Evolutionary conservation across 2,888 invertebrate genomes (phyloP).

Genomic region (Noctua pronuba): DNA sequence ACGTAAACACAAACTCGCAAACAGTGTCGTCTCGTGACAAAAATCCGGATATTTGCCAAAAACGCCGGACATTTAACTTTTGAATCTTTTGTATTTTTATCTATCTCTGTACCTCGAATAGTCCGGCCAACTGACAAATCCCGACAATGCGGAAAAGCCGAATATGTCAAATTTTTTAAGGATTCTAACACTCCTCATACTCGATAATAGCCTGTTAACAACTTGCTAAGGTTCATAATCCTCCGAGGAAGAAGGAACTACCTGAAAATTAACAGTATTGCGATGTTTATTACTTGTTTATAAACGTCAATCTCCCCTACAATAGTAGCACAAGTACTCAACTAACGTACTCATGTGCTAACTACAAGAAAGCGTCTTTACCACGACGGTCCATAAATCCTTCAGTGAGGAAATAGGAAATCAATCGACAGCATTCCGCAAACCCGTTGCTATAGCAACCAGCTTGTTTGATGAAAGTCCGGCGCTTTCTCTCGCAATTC

Average conservation of each 20-base stretch:
- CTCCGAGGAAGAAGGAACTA: neutral
- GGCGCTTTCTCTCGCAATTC: constrained; percentile 62
- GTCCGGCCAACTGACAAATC: neutral
- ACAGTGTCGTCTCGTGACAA: neutral
- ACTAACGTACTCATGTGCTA: constrained; percentile 5
- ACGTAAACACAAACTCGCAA: neutral
- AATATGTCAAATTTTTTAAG: neutral
- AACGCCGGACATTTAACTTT: neutral
- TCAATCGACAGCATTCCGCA: constrained; percentile 61
- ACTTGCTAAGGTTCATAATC: neutral
- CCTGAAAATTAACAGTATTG: neutral
- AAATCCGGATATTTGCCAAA: neutral
- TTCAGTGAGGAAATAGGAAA: constrained; percentile 64
- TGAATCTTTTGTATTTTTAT: neutral
- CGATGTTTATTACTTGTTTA: neutral
- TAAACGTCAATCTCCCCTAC: neutral
- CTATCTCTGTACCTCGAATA: neutral
- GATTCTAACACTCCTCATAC: neutral
- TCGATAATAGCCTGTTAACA: neutral
- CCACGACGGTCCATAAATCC: constrained; percentile 57
- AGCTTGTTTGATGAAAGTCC: constrained; percentile 63
- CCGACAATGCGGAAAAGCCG: neutral
- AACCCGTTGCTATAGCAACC: constrained; percentile 60
- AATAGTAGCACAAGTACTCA: constrained; percentile 12
- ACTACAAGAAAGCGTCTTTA: constrained; percentile 40